These are phyloP conservation scores for Pipistrellus pipistrellus DNA, from an alignment of 2,797 vertebrate species.

Conservation along the genomic window DNA sequence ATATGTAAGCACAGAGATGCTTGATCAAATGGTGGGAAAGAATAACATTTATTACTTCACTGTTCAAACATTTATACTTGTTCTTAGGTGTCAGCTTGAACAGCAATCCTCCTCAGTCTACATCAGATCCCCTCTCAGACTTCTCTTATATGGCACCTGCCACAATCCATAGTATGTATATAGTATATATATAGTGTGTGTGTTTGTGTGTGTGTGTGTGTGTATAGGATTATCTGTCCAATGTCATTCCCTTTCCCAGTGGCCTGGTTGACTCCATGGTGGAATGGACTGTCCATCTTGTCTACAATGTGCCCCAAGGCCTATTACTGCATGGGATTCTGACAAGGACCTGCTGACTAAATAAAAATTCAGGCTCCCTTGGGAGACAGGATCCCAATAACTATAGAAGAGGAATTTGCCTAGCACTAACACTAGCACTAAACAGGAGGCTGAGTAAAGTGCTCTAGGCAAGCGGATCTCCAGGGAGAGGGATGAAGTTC, in stretches of 20 bases:
- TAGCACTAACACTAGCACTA: background rate
- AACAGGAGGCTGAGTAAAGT: background rate
- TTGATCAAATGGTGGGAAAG: conserved; percentile 45
- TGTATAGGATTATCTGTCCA: background rate
- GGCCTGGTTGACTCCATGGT: background rate
- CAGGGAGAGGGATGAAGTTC: background rate
- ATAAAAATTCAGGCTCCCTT: background rate
- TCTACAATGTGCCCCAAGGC: background rate
- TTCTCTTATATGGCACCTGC: background rate
- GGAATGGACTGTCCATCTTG: background rate
- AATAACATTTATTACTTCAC: conserved; percentile 38
- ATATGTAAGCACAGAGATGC: conserved; percentile 15
- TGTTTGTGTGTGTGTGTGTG: too few species aligned
- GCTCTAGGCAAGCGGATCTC: background rate
- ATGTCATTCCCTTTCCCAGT: background rate
- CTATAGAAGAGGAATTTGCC: background rate
- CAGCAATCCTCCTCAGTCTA: background rate
- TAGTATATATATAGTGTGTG: too few species aligned
- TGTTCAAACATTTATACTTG: conserved; percentile 12
- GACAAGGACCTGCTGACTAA: background rate
- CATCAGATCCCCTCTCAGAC: background rate
- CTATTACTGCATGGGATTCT: background rate
- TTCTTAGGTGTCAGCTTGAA: conserved; percentile 19
- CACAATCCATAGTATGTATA: background rate
- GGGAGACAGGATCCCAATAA: background rate